Conservation (phyloP, 2,113 vertebrate genomes). For the Pangasianodon hypophthalmus region DNA sequence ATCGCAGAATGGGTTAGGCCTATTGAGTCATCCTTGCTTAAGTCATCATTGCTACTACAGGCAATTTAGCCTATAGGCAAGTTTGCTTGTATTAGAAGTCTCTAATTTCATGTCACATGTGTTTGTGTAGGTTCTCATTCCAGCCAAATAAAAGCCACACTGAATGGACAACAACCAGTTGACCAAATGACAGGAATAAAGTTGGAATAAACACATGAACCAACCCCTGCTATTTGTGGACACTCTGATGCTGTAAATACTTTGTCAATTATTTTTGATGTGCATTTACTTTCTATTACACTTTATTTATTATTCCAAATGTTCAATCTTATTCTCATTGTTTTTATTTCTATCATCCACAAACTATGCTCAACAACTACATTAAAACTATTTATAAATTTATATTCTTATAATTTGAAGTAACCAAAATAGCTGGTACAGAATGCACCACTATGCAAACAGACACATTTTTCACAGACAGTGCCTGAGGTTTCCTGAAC, state of each 20-base stretch:
- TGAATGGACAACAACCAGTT: background rate
- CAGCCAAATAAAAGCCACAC: too few species aligned
- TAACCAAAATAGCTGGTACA: background rate
- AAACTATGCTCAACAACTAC: background rate
- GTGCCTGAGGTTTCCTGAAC: background rate
- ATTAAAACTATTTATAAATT: background rate
- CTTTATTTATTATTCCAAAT: background rate
- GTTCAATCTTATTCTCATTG: background rate
- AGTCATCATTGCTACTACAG: background rate
- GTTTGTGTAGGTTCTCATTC: too few species aligned
- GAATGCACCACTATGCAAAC: background rate
- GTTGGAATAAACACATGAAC: background rate
- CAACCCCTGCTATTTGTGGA: background rate
- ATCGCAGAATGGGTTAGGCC: too few species aligned
- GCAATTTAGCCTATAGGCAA: too few species aligned
- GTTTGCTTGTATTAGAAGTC: too few species aligned
- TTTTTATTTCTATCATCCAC: too few species aligned
- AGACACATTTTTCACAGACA: background rate
- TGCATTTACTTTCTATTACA: too few species aligned
- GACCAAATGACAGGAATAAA: background rate
- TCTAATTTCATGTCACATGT: too few species aligned
- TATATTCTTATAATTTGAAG: background rate
- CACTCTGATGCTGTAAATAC: background rate
- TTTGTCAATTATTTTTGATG: background rate
- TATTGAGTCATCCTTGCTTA: background rate